Percentiles rank a stretch among this genome's conserved stretches.
Conservation (phyloP, 1,140 invertebrate genomes). For the Metopolophium dirhodum region DNA sequence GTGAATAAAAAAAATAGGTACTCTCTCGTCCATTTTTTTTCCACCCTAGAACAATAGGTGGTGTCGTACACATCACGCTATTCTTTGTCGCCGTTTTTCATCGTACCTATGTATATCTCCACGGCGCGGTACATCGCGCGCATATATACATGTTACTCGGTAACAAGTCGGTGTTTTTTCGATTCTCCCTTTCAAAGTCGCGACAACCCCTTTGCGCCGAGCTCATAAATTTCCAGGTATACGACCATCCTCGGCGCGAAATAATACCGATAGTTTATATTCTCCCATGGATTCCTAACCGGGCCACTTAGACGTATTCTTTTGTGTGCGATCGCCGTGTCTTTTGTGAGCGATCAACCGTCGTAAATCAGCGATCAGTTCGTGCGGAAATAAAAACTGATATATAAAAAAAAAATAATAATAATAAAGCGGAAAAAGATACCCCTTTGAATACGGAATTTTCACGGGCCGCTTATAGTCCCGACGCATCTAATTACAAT, state of each 20-base stretch:
- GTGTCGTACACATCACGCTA: background rate
- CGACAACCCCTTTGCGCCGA: constrained; percentile 31
- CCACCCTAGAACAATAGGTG: constrained; percentile 27
- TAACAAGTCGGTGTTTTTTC: constrained; percentile 30
- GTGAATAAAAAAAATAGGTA: background rate
- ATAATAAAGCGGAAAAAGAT: background rate
- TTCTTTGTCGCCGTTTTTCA: constrained; percentile 31
- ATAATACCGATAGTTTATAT: background rate
- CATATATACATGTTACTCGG: background rate
- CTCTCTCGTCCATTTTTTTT: constrained; percentile 35
- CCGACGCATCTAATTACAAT: background rate
- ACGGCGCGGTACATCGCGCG: background rate
- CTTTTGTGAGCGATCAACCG: constrained; percentile 47
- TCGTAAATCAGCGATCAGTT: constrained; percentile 51
- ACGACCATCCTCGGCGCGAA: constrained; percentile 17
- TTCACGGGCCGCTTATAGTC: background rate
- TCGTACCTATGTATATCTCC: background rate
- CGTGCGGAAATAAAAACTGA: constrained; percentile 40
- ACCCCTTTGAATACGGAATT: background rate
- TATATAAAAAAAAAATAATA: background rate
- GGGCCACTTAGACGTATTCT: constrained; percentile 48
- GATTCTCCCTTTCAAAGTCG: background rate
- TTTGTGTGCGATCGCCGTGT: constrained; percentile 18
- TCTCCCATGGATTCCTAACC: constrained; percentile 52
- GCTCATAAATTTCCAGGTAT: constrained; percentile 43